phyloP scores from a whole-genome alignment of 2,888 invertebrate species.

The Trilocha varians region DNA sequence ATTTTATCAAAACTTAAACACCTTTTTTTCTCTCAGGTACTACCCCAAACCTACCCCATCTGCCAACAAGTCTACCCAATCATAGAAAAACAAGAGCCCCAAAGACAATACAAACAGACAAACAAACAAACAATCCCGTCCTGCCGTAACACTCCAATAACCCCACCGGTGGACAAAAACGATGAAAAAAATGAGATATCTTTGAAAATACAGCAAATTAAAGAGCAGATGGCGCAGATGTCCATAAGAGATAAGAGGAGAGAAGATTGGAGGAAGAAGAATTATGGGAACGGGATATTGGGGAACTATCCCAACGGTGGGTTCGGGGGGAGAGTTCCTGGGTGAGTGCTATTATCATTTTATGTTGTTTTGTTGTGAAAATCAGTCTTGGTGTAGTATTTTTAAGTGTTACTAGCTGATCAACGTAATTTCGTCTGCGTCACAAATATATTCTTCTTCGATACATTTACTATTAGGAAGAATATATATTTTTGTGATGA shows the following conservation, averaged over 20 bases:
- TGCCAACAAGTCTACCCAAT: slow-evolving; percentile 39
- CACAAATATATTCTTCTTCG: too few relatives aligned
- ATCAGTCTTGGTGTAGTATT: too few relatives aligned
- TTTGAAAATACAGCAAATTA: slow-evolving; percentile 50
- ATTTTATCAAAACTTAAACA: too few relatives aligned
- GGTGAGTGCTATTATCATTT: slow-evolving; percentile 19
- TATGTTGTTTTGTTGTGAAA: too few relatives aligned
- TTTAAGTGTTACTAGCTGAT: too few relatives aligned
- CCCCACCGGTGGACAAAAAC: slow-evolving; percentile 21
- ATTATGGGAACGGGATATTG: slow-evolving; percentile 44
- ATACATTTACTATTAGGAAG: too few relatives aligned
- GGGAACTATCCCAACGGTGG: slow-evolving; percentile 40
- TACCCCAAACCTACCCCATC: slow-evolving; percentile 44
- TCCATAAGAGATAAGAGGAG: slow-evolving; percentile 23
- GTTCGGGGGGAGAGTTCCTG: slow-evolving; percentile 24
- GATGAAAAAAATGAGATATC: slow-evolving; percentile 31
- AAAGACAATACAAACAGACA: slow-evolving; percentile 15
- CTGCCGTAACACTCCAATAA: slow-evolving; percentile 24
- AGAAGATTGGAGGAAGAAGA: slow-evolving; percentile 30
- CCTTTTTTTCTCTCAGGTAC: slow-evolving; percentile 23
- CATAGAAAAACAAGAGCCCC: slow-evolving; percentile 20
- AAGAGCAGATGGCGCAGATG: slow-evolving; percentile 42
- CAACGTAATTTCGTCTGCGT: too few relatives aligned
- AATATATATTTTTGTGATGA: too few relatives aligned
- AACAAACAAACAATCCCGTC: slow-evolving; percentile 12